These are phyloP conservation scores for Microplitis demolitor DNA, from an alignment of 1,140 invertebrate species.

Conservation along the genomic window DNA sequence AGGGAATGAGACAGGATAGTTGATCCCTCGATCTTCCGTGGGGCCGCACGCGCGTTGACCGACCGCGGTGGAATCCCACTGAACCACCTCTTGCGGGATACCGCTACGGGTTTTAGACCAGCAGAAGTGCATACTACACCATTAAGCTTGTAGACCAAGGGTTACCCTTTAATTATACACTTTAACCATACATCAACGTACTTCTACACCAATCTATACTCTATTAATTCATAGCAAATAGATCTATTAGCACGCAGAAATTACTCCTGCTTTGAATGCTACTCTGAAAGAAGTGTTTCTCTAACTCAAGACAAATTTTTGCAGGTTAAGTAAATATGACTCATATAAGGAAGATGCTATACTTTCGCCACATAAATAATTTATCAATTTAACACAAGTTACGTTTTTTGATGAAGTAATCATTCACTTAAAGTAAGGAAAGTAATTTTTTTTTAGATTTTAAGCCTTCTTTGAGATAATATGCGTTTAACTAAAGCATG, in stretches of 20 bases:
- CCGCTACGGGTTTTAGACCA: conserved; percentile 26
- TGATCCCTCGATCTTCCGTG: conserved; percentile 17
- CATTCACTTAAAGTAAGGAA: too few species aligned
- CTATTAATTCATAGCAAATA: conserved; percentile 13
- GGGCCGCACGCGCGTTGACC: conserved; percentile 24
- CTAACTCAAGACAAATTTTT: too few species aligned
- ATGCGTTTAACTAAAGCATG: too few species aligned
- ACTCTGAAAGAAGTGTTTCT: too few species aligned
- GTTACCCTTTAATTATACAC: conserved; percentile 27
- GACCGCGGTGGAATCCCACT: conserved; percentile 27
- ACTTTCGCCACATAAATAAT: too few species aligned
- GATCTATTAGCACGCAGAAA: background rate
- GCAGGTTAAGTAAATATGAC: too few species aligned
- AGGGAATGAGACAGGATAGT: conserved; percentile 10
- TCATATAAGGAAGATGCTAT: too few species aligned
- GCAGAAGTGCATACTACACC: conserved; percentile 22
- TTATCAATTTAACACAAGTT: too few species aligned
- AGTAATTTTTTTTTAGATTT: too few species aligned
- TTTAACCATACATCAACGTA: background rate
- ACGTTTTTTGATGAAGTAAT: too few species aligned
- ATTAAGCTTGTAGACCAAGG: conserved; percentile 14
- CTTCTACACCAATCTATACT: background rate
- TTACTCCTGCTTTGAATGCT: too few species aligned
- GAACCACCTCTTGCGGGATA: conserved; percentile 26
- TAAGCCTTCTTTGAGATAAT: too few species aligned